phyloP scores from a whole-genome alignment of 2,888 invertebrate genomes.

The Drosophila mettleri region DNA sequence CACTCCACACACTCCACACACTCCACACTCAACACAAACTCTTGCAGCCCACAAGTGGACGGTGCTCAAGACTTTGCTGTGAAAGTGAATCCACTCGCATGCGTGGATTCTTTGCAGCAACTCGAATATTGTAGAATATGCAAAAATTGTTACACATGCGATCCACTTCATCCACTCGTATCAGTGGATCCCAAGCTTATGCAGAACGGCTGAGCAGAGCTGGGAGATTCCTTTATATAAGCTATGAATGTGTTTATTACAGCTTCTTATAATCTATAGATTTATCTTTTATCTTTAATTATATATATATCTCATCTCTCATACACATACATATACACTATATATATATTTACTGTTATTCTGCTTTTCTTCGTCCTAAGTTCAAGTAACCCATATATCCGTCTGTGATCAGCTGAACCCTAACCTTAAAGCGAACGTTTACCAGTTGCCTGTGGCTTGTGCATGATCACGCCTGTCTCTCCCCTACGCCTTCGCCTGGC shows the following conservation, averaged over 20 bases:
- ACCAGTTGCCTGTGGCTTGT: conserved; percentile 3
- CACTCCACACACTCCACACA: conserved; percentile 15
- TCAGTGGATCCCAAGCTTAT: no score
- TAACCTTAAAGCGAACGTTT: conserved; percentile 6
- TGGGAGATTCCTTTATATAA: no score
- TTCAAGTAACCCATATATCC: conserved; percentile 15
- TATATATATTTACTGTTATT: no score
- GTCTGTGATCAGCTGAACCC: conserved; percentile 7
- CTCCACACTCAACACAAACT: conserved; percentile 1
- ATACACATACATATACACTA: no score
- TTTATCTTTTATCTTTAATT: no score
- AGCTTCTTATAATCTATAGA: no score
- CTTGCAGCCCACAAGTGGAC: conserved; percentile 7
- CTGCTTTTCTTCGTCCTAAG: not conserved
- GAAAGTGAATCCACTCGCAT: conserved; percentile 10
- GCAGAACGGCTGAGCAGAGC: no score
- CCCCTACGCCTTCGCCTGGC: no score
- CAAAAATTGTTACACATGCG: no score
- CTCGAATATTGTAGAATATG: not conserved
- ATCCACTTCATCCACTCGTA: not conserved
- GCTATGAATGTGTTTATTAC: no score
- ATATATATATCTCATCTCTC: no score
- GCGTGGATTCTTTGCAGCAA: not conserved
- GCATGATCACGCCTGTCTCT: not conserved
- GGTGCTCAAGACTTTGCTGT: not conserved